Conservation (phyloP, 2,113 vertebrate genomes). For the Mystacornis crossleyi region DNA sequence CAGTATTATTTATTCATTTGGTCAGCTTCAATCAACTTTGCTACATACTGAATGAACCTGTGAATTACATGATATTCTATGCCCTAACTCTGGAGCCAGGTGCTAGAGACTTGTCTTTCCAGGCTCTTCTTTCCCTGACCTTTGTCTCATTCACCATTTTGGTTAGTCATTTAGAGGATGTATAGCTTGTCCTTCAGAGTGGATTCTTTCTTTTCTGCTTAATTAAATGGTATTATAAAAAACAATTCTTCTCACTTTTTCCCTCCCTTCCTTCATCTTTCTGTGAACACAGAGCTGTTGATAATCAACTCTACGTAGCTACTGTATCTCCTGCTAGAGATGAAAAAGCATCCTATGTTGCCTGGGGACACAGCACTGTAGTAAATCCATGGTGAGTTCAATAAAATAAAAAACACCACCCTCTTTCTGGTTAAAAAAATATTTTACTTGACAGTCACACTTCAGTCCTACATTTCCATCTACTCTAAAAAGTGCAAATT, state of each 20-base stretch:
- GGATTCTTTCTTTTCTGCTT: not conserved
- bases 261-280: not conserved
- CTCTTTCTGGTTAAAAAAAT: not conserved
- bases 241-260: not conserved
- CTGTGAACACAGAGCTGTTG: constrained; percentile 82
- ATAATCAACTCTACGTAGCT: constrained; percentile 94
- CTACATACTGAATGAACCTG: not conserved
- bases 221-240: not conserved
- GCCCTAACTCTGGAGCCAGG: not conserved
- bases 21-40: not conserved
- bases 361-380: constrained; percentile 94
- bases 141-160: not conserved
- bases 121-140: not conserved
- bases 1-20: not conserved
- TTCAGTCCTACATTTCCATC: not conserved
- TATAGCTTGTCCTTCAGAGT: not conserved
- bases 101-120: not conserved
- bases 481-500: not conserved
- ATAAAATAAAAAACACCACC: not conserved
- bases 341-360: constrained; percentile 87
- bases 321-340: constrained; percentile 92
- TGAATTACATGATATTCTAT: not conserved
- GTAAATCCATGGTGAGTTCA: constrained; percentile 91
- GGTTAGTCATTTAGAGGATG: not conserved
- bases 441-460: not conserved